Conservation (phyloP, 2,113 vertebrate genomes). For the Ceyx melanurus region DNA sequence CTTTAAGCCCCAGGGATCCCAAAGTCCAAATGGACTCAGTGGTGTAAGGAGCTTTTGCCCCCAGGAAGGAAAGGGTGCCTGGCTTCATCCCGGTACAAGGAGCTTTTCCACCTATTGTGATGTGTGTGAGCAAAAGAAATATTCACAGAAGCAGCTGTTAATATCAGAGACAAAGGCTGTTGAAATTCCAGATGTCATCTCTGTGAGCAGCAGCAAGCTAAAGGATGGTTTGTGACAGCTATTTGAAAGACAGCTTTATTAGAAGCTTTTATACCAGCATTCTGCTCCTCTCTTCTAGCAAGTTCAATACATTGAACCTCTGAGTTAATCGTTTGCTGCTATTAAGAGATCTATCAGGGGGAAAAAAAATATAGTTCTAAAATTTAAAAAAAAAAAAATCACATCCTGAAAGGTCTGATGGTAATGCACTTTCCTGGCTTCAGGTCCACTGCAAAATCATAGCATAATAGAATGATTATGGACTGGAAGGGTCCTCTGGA, state of each 20-base stretch:
- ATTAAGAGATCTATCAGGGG: not conserved
- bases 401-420: not conserved
- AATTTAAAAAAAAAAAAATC: not conserved
- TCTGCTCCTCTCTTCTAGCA: not conserved
- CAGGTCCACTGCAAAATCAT: not conserved
- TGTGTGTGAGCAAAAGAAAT: not conserved
- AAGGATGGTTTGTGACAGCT: not conserved
- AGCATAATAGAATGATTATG: not conserved
- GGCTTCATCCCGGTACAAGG: not conserved
- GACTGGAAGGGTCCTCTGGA: too few species aligned
- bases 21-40: not conserved
- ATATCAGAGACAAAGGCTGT: not conserved
- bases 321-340: not conserved
- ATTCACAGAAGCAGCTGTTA: not conserved
- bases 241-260: not conserved
- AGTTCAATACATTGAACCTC: not conserved
- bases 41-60: not conserved
- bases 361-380: not conserved
- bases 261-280: not conserved
- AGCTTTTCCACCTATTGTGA: rapidly evolving
- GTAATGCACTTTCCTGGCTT: not conserved
- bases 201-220: not conserved
- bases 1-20: not conserved
- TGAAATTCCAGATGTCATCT: not conserved
- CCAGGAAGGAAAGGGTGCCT: not conserved